phyloP scores from a whole-genome alignment of 2,797 vertebrate genomes.

The Chelon auratus region DNA sequence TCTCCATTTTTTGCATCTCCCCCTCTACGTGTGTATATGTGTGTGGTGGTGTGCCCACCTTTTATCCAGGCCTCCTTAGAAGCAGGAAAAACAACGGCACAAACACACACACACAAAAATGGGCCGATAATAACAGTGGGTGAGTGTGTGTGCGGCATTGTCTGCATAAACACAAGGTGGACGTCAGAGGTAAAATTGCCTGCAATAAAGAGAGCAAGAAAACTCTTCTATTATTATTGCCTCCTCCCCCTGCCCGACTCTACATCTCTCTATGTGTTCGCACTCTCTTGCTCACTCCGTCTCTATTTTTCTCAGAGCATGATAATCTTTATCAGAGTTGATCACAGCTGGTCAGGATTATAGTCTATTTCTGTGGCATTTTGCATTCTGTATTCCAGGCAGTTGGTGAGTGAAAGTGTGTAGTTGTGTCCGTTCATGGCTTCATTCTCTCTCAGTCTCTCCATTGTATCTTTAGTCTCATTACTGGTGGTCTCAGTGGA shows the following conservation, averaged over 20 bases:
- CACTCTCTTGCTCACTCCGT: conserved; percentile 25
- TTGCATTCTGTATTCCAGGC: conserved; percentile 60
- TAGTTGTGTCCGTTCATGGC: conserved; percentile 12
- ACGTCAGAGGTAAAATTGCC: conserved; percentile 57
- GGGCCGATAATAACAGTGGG: conserved; percentile 56
- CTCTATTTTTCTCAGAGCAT: conserved; percentile 53
- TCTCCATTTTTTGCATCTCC: conserved; percentile 42
- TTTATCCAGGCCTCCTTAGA: conserved; percentile 60
- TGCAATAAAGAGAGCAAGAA: conserved; percentile 60
- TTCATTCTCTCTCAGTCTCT: conserved; percentile 47
- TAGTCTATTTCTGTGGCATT: conserved; percentile 52
- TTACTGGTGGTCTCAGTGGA: conserved; percentile 55
- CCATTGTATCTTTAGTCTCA: conserved; percentile 63
- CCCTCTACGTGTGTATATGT: conserved; percentile 32
- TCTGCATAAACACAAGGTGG: conserved; percentile 52
- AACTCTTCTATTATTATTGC: conserved; percentile 36
- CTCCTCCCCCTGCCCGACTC: conserved; percentile 12
- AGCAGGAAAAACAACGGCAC: conserved; percentile 40
- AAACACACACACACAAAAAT: conserved; percentile 63
- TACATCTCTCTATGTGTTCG: conserved; percentile 2
- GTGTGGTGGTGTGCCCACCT: conserved; percentile 24
- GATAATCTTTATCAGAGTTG: conserved; percentile 73
- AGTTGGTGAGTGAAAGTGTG: conserved; percentile 26
- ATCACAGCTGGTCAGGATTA: conserved; percentile 71
- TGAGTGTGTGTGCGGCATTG: conserved; percentile 27